Evolutionary conservation across 1,140 invertebrate species (phyloP), one percentile per base, ranked within the genome.

Genomic region (Temnothorax nylanderi): DNA sequence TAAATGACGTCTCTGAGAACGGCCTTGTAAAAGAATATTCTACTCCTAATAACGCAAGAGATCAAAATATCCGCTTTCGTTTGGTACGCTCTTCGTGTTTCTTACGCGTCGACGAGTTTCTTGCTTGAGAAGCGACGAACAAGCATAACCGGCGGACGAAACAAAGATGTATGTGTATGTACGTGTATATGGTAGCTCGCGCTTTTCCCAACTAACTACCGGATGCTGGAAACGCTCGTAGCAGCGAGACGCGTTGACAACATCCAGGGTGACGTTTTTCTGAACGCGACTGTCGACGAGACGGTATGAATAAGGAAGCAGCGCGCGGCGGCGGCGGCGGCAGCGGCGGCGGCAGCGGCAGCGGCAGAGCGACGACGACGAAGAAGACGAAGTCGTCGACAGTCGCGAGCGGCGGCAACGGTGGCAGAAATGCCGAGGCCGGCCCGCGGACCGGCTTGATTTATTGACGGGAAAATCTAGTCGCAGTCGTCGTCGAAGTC

Each of bases 381-480:
- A 76, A 18, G 69, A 60, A 64, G 60, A 62, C 64, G 71, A 78
- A 86, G 64, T 82, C 65, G 88, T 80, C 71, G 87, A 77, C 62
- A 87, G 75, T 81, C 74, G 84, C 58, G 60, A 86, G 51, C 62
- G 72, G 54, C 67, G 80, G 74, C 41, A 84, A 65, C 80, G 60
- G 65, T 75, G 81, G 90, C 78, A 93, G 91, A 93, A 94, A 94
- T 93, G 92, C 91, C 90, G 90, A 90, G 91, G 91, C 90, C 88
- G 87, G 51, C 75, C 84, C 75, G 87, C 69, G 87, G 86, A 91
- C 88, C 90, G 65, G 82, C 88, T 94, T 95, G 95, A 95, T 95
- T 95, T 95, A 95, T 95, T 94, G 94, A 95, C 95, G 95, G 94
- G 94, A 95, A 95, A 95, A 95, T 95, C 94, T 95, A 95, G 94